These are phyloP conservation scores for Drosophila eugracilis DNA, from an alignment of 1,140 invertebrate genomes.

Conservation along the genomic window DNA sequence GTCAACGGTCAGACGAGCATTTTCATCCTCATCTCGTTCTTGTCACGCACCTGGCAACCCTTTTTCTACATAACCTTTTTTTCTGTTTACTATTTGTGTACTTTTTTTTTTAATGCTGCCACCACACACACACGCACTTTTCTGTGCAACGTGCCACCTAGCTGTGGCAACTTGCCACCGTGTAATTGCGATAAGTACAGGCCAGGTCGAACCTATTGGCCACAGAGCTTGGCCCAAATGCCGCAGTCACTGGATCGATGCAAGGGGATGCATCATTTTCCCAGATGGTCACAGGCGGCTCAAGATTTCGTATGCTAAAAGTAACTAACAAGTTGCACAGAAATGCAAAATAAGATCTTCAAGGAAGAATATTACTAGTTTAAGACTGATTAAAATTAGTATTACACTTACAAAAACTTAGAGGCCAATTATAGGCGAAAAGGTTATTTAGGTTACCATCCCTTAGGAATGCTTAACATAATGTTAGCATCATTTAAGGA, in stretches of 20 bases:
- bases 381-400: too few relatives aligned
- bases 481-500: too few relatives aligned
- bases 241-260: slow-evolving; percentile 11
- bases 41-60: slow-evolving; percentile 48
- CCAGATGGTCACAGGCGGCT: slow-evolving; percentile 6
- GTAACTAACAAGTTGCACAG: not conserved
- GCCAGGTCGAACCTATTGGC: slow-evolving; percentile 29
- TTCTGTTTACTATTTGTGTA: slow-evolving; percentile 3
- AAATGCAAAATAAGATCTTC: too few relatives aligned
- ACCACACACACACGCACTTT: slow-evolving; percentile 42
- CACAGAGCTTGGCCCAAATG: slow-evolving; percentile 39
- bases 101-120: slow-evolving; percentile 12
- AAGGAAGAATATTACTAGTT: too few relatives aligned
- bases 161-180: slow-evolving; percentile 34
- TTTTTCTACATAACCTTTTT: slow-evolving; percentile 9
- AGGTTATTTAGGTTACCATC: too few relatives aligned
- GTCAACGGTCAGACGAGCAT: slow-evolving; percentile 27
- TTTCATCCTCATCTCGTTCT: slow-evolving; percentile 29
- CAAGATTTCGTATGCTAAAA: not conserved
- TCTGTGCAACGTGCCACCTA: slow-evolving; percentile 35
- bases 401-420: too few relatives aligned
- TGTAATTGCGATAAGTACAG: slow-evolving; percentile 51
- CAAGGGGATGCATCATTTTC: slow-evolving; percentile 1
- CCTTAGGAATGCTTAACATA: too few relatives aligned
- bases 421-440: too few relatives aligned